Percentiles rank a stretch among this genome's conserved stretches.
phyloP scores from a whole-genome alignment of 1,140 invertebrate genomes.

The Dinothrombium tinctorium region DNA sequence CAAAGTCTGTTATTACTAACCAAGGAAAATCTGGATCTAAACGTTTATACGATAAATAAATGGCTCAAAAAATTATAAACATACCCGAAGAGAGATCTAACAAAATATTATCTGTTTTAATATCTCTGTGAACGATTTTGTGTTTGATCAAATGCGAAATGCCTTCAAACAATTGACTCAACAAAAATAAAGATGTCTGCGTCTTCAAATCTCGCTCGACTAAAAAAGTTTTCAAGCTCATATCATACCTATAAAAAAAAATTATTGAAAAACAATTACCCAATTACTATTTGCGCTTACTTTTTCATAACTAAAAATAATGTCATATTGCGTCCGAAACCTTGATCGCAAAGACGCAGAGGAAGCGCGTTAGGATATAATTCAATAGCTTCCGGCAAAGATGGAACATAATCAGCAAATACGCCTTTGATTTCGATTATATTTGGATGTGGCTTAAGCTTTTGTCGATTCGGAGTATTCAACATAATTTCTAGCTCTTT shows the following conservation, averaged over 20 bases:
- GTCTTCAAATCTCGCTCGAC: too few species aligned
- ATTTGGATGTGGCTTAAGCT: slow-evolving; percentile 52
- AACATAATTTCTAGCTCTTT: neutral
- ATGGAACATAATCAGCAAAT: slow-evolving; percentile 50
- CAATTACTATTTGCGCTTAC: slow-evolving; percentile 36
- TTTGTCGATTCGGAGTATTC: slow-evolving; percentile 26
- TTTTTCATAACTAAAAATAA: slow-evolving; percentile 68
- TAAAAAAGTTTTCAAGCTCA: too few species aligned
- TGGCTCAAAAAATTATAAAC: too few species aligned
- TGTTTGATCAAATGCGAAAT: slow-evolving; percentile 24
- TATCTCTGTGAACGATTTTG: slow-evolving; percentile 31
- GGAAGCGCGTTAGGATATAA: slow-evolving; percentile 59
- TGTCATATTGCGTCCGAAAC: slow-evolving; percentile 63
- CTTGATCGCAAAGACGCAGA: slow-evolving; percentile 35
- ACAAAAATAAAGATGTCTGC: slow-evolving; percentile 33
- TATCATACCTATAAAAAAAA: too few species aligned
- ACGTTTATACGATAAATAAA: too few species aligned
- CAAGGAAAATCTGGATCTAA: slow-evolving; percentile 31
- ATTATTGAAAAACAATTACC: slow-evolving; percentile 21
- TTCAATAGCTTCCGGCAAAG: slow-evolving; percentile 34
- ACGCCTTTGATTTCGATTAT: slow-evolving; percentile 52
- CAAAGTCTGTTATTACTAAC: slow-evolving; percentile 60
- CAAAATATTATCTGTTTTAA: slow-evolving; percentile 57
- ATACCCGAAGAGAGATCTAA: slow-evolving; percentile 40
- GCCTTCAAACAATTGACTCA: slow-evolving; percentile 54